A percentile compares a stretch with the other conserved stretches of the same genome.
Conservation (phyloP, 2,113 vertebrate species). For the Hydrolagus affinis region DNA sequence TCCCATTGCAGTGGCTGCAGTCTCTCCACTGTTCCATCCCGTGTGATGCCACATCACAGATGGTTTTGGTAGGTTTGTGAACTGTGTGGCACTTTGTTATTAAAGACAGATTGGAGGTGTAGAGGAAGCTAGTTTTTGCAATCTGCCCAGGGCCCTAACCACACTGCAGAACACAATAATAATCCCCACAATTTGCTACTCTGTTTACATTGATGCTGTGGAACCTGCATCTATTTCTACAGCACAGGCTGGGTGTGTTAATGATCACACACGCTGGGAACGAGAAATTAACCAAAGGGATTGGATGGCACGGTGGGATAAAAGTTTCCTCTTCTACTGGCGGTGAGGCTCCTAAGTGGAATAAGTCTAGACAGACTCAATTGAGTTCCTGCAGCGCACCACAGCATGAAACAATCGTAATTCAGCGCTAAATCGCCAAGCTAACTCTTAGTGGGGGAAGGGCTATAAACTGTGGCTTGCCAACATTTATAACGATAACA, state of each 20-base stretch:
- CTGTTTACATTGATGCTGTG: background rate
- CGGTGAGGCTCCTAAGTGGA: background rate
- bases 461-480: too few relatives aligned
- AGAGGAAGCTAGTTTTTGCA: background rate
- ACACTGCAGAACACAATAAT: background rate
- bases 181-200: background rate
- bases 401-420: background rate
- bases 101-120: background rate
- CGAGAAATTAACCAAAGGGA: background rate
- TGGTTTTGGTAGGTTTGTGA: background rate
- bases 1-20: conserved; percentile 47
- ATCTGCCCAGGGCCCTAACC: background rate
- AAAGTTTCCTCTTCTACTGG: background rate
- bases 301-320: background rate
- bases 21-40: conserved; percentile 35
- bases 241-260: background rate
- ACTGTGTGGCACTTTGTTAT: background rate
- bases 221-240: background rate
- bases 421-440: background rate
- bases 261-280: background rate
- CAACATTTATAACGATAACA: too few relatives aligned
- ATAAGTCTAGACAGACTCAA: background rate
- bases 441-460: background rate
- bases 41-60: background rate
- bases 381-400: background rate